Evolutionary conservation across 2,888 invertebrate genomes (phyloP).

Genomic region (Fabriciana adippe): DNA sequence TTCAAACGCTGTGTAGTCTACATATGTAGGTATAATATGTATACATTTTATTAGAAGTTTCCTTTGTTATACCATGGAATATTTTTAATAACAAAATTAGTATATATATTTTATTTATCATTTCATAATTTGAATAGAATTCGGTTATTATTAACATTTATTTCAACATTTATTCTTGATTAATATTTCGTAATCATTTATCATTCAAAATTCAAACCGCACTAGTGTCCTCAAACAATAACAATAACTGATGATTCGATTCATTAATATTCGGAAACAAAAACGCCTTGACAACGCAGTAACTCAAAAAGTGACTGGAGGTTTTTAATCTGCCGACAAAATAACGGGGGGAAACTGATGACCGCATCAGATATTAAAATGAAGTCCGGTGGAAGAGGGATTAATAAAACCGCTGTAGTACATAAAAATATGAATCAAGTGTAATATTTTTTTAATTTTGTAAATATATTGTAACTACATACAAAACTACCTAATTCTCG

Average conservation of each 20-base stretch:
- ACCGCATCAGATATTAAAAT: constrained; percentile 29
- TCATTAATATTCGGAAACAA: constrained; percentile 54
- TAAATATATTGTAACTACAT: too few relatives aligned
- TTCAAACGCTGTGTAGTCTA: too few relatives aligned
- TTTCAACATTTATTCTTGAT: neutral
- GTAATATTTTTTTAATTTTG: neutral
- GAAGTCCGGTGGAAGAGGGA: constrained; percentile 17
- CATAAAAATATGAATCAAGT: neutral
- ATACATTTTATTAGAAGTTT: too few relatives aligned
- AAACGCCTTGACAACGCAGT: constrained; percentile 38
- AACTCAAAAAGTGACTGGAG: constrained; percentile 44
- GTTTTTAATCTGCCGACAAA: constrained; percentile 43
- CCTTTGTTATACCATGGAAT: too few relatives aligned
- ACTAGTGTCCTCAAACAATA: constrained; percentile 16
- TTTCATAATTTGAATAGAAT: too few relatives aligned
- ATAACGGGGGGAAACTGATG: constrained; percentile 18
- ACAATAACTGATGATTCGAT: constrained; percentile 47
- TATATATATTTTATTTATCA: too few relatives aligned
- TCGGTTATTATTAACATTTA: neutral
- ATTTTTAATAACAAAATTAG: too few relatives aligned
- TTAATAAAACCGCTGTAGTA: constrained; percentile 12
- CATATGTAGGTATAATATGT: too few relatives aligned
- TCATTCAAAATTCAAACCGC: constrained; percentile 19
- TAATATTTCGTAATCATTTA: neutral
- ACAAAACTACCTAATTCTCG: too few relatives aligned